phyloP scores from a whole-genome alignment of 2,888 invertebrate genomes.

The Orthosia gothica region DNA sequence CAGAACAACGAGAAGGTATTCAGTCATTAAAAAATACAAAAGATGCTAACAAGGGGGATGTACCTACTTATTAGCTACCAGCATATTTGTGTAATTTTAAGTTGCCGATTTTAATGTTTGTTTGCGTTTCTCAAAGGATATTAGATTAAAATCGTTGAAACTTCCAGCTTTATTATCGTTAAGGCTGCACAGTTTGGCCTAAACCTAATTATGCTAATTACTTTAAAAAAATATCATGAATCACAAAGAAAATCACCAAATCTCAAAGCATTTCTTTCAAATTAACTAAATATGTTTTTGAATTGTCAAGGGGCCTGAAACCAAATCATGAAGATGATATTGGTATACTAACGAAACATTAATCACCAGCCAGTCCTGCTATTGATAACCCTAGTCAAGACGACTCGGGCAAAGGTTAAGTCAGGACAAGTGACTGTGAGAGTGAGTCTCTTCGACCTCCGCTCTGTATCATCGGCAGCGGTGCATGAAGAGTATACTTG shows the following conservation, averaged over 20 bases:
- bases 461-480: background rate
- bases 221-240: background rate
- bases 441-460: constrained; percentile 44
- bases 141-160: constrained; percentile 18
- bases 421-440: constrained; percentile 61
- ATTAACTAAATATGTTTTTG: background rate
- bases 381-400: constrained; percentile 48
- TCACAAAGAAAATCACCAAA: too few species aligned
- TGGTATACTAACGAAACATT: too few species aligned
- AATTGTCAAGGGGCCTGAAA: background rate
- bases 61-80: background rate
- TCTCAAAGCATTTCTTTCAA: background rate
- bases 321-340: background rate
- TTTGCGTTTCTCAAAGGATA: constrained; percentile 30
- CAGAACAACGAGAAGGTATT: background rate
- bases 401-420: constrained; percentile 62
- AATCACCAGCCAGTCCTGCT: too few species aligned
- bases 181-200: background rate
- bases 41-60: background rate
- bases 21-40: background rate
- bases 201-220: background rate
- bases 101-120: constrained; percentile 25
- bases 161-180: background rate
- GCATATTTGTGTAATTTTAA: constrained; percentile 12
- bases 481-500: constrained; percentile 10